Evolutionary conservation across 2,797 vertebrate species (phyloP), one percentile per base, ranked within the genome.

Genomic region (Neosilurus mollespiculum): DNA sequence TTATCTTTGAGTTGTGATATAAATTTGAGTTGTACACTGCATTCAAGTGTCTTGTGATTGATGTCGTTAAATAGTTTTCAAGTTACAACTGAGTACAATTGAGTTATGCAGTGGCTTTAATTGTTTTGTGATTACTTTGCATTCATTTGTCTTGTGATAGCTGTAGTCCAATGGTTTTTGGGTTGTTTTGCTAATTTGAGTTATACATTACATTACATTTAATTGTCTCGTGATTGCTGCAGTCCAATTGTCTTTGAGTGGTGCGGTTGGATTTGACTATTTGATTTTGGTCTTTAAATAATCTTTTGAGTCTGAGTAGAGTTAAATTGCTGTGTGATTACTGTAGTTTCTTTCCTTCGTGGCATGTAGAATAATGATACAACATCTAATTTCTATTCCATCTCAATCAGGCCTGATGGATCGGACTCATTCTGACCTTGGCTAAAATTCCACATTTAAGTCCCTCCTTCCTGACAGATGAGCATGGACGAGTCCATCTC

Each of bases 391-490:
- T 81, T 83, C 43, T 81, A 30, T 62, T 82, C 24, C 14, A 65
- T 67, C 80, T 73, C 51, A 34, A 26, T 78, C 77, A 51, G 59
- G 1, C 6, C 77, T 26, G 37, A 26, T 14, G 34, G 78, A 18
- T 30, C 0, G 6, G 64, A 53, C 18, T n/a, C 26, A 7, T 53
- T 58, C 43, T 96, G 96, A 96, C 95, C 94, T 94, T 94, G 88
- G n/a, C 89, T 90, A 89, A 87, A 81, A 94, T 93, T 94, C 92
- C 90, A 92, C 90, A 89, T 94, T 96, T 96, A 94, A 91, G 92
- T 93, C 92, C 77, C 94, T 88, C 87, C 89, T 81, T 81, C 54
- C 93, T 95, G 94, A 94, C 94, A 94, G 94, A 95, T 93, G 93
- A 94, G 91, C 89, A 89, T 87, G 88, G 83, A 84, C 73, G 89